Conservation (phyloP, 2,888 invertebrate genomes). For the Entomobrya proxima region DNA sequence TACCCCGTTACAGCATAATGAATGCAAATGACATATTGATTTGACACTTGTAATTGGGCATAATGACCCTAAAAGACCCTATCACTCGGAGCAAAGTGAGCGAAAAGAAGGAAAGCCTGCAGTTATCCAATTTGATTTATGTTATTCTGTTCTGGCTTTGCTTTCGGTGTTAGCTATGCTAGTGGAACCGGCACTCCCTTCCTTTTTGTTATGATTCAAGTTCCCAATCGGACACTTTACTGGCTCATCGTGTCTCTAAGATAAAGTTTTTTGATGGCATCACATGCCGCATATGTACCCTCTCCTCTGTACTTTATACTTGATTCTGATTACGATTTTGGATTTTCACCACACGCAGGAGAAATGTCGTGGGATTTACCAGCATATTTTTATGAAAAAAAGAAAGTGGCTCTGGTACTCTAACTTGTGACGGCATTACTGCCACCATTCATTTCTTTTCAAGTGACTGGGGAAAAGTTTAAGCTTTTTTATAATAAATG, state of each 20-base stretch:
- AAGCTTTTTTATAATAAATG: conserved; percentile 1
- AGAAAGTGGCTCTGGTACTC: not conserved
- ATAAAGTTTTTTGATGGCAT: not conserved
- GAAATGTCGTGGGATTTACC: not conserved
- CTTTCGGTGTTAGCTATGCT: not conserved
- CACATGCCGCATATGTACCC: not conserved
- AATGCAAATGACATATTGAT: conserved; percentile 54
- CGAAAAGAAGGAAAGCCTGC: not conserved
- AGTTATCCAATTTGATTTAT: no score
- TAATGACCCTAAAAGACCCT: conserved; percentile 29
- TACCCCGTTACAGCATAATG: not conserved
- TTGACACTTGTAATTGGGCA: conserved; percentile 50
- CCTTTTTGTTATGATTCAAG: not conserved
- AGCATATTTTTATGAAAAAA: not conserved
- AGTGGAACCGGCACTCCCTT: not conserved
- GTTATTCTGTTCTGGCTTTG: not conserved
- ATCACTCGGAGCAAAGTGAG: not conserved
- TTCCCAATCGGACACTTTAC: not conserved
- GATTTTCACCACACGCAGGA: no score
- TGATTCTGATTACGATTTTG: not conserved
- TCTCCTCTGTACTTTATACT: not conserved
- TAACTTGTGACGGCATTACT: no score
- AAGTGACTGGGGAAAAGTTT: conserved; percentile 7
- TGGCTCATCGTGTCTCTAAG: not conserved
- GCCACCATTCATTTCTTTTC: not conserved